phyloP scores from a whole-genome alignment of 2,797 vertebrate species.

The Bovichtus variegatus region DNA sequence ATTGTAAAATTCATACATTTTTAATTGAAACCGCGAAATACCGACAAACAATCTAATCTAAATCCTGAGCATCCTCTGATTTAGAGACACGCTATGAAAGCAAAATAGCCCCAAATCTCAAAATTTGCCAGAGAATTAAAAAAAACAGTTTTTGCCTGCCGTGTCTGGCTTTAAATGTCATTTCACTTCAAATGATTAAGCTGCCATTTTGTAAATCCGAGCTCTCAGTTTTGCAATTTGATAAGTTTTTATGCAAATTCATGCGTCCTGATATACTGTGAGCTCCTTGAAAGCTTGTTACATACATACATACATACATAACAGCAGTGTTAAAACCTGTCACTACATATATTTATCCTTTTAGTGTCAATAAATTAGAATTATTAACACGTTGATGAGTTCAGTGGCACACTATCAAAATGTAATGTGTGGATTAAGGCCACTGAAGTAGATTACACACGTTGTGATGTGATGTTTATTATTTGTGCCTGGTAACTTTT shows the following conservation, averaged over 20 bases:
- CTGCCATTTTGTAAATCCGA: not conserved
- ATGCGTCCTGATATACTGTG: not conserved
- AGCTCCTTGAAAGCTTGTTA: not conserved
- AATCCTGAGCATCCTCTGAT: too few relatives aligned
- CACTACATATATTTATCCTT: not conserved
- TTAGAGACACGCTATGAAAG: too few relatives aligned
- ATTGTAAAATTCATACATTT: too few relatives aligned
- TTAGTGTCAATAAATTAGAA: not conserved
- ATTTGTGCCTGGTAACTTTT: too few relatives aligned
- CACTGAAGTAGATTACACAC: not conserved
- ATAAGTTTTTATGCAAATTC: conserved; percentile 3
- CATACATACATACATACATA: too few relatives aligned
- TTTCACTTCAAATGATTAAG: not conserved
- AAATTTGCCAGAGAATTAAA: too few relatives aligned
- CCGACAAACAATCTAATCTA: too few relatives aligned
- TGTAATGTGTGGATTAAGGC: not conserved
- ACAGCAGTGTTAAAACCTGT: not conserved
- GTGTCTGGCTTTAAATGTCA: too few relatives aligned
- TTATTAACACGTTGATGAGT: not conserved
- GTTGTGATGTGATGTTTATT: not conserved
- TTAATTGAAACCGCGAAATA: too few relatives aligned
- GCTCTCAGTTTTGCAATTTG: not conserved
- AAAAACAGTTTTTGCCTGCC: too few relatives aligned
- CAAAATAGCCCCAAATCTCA: too few relatives aligned
- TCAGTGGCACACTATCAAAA: not conserved